phyloP scores from a whole-genome alignment of 2,797 vertebrate genomes.

The Philypnodon macrostomus region DNA sequence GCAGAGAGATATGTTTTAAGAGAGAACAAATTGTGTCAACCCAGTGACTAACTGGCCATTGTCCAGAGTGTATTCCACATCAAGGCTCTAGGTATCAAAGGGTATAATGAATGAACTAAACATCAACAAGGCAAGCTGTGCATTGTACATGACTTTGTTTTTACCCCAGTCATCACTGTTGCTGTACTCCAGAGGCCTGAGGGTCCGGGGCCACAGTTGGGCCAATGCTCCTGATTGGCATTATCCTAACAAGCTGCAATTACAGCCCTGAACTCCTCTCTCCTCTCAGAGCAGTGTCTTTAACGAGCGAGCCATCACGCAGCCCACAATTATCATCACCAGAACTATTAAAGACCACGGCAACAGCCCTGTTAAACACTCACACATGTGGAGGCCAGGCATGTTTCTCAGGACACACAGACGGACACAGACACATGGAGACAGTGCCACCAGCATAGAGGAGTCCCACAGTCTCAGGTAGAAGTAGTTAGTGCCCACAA shows the following conservation, averaged over 20 bases:
- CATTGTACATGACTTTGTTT: slow-evolving; percentile 23
- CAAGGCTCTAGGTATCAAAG: too few species aligned
- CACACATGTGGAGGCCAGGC: slow-evolving; percentile 62
- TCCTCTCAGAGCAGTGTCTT: slow-evolving; percentile 56
- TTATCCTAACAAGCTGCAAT: slow-evolving; percentile 76
- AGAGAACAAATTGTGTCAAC: too few species aligned
- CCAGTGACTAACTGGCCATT: too few species aligned
- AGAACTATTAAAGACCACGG: slow-evolving; percentile 70
- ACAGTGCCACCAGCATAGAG: not conserved
- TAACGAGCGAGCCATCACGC: slow-evolving; percentile 73
- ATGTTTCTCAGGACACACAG: slow-evolving; percentile 60
- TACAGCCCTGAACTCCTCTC: slow-evolving; percentile 69
- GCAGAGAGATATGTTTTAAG: too few species aligned
- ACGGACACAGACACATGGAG: slow-evolving; percentile 33
- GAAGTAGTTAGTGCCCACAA: not conserved
- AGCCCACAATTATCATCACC: slow-evolving; percentile 75
- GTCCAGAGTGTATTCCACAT: too few species aligned
- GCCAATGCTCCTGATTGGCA: slow-evolving; percentile 71
- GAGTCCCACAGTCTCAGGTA: not conserved
- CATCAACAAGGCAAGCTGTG: slow-evolving; percentile 17
- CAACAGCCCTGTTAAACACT: slow-evolving; percentile 69
- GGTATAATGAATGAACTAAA: slow-evolving; percentile 23
- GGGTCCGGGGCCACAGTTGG: slow-evolving; percentile 31
- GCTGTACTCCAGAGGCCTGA: slow-evolving; percentile 24
- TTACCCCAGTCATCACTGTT: slow-evolving; percentile 16